Base-by-base conservation (phyloP, 2,113 vertebrate genomes). In the Coptodon bakossiorum region DNA sequence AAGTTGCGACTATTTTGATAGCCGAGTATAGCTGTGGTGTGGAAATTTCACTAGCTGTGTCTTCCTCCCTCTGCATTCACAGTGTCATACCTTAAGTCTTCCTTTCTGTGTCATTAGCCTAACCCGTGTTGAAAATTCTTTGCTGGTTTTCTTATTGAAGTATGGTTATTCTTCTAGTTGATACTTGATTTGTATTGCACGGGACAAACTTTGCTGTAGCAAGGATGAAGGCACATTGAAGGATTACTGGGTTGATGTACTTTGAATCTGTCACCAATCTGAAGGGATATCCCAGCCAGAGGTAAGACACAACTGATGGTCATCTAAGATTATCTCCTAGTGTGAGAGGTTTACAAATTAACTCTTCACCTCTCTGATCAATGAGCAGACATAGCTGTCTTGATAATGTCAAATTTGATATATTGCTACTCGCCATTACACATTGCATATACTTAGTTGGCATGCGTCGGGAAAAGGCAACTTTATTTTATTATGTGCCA, bases 291-390 rank as follows among this genome's bases (percentile, higher is more conserved):
- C 63, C 87, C 29, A 73, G 71, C 3, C 34, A 63, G 84, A 83
- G 34, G 66, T 76, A 57, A 59, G 73, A 86, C 83, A 12, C 48
- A n/a, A 31, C 17, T 17, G 16, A 38, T 45, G 83, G 81, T 88
- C 87, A 88, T 27, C 45, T 78, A 57, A 76, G 81, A 87, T 85
- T 85, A 85, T 53, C 24, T 82, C 38, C 3, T 56, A 22, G 34
- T 71, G 68, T 90, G 80, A 88, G 63, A 3, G 84, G 52, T 81
- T 90, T 83, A 81, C 81, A 90, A 80, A 83, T 82, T 76, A 63
- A 45, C 12, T n/a, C 50, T 45, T 45, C 9, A 56, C 53, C 6
- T 19, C 17, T 56, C 5, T 48, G 14, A 82, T 86, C 86, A 85
- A 59, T 80, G 50, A 82, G 50, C 34, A 63, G 68, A 61, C 61